A percentile compares a stretch with the other conserved stretches of the same genome.
phyloP scores from a whole-genome alignment of 2,113 vertebrate species.

The Pseudorhombus dupliciocellatus region DNA sequence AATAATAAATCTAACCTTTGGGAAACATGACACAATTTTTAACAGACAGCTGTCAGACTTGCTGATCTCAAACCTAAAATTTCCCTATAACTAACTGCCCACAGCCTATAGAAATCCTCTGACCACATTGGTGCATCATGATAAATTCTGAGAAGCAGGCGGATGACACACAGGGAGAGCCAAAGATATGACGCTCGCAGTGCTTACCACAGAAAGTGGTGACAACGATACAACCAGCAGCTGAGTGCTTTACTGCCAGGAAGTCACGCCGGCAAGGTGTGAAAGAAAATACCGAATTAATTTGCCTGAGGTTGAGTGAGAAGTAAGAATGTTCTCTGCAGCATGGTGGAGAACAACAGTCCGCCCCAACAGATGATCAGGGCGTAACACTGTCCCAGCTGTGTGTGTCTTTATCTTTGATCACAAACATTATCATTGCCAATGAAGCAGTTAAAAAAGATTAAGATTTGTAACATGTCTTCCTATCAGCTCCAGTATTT shows the following conservation, averaged over 20 bases:
- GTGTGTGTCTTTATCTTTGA: neutral
- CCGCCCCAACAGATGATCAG: conserved; percentile 15
- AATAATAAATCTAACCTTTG: neutral
- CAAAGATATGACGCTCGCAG: conserved; percentile 55
- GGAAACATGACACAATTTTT: neutral
- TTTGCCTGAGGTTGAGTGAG: conserved; percentile 43
- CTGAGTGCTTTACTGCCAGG: conserved; percentile 50
- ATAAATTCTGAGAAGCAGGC: conserved; percentile 64
- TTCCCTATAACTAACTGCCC: neutral
- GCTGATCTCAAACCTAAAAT: conserved; percentile 22
- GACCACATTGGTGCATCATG: conserved; percentile 42
- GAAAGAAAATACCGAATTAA: conserved; percentile 46
- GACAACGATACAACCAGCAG: conserved; percentile 51
- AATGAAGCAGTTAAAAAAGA: conserved; percentile 16
- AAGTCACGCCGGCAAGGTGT: conserved; percentile 52
- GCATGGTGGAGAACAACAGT: conserved; percentile 24
- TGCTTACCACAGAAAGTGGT: conserved; percentile 50
- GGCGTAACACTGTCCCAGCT: conserved; percentile 14
- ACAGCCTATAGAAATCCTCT: conserved; percentile 25
- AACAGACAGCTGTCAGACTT: conserved; percentile 4
- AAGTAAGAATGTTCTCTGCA: conserved; percentile 44
- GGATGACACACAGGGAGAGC: conserved; percentile 71
- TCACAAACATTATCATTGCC: neutral
- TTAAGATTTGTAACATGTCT: neutral
- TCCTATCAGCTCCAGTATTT: neutral